phyloP scores from a whole-genome alignment of 37 sponge, comb jelly and placozoan genomes.

The Hexactinellida sp. region DNA sequence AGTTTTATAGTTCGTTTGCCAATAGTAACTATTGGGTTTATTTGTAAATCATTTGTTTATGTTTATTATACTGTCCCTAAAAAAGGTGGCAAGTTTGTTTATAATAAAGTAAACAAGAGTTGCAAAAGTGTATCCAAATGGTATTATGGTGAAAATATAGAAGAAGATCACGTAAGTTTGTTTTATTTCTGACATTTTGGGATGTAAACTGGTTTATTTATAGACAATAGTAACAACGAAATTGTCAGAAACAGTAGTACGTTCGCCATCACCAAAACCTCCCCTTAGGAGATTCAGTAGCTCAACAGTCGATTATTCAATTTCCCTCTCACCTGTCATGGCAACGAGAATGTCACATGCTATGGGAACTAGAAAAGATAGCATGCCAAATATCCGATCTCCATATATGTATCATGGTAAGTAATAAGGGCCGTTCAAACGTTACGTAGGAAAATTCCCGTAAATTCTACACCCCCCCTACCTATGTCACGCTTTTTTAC shows the following conservation, averaged over 20 bases:
- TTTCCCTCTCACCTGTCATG: neutral
- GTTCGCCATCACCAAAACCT: neutral
- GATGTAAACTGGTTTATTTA: too few species aligned
- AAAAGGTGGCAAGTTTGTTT: neutral
- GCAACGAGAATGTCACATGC: neutral
- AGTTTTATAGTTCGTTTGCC: neutral
- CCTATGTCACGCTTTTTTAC: too few species aligned
- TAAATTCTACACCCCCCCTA: too few species aligned
- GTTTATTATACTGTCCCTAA: neutral
- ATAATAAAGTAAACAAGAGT: neutral
- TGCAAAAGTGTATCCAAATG: neutral
- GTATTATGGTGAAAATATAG: neutral
- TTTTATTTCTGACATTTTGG: neutral
- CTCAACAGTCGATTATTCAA: neutral
- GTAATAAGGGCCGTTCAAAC: too few species aligned
- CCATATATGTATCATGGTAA: too few species aligned
- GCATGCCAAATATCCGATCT: too few species aligned
- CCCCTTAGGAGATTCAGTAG: neutral
- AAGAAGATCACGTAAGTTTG: neutral
- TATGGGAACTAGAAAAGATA: neutral
- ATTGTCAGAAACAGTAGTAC: neutral
- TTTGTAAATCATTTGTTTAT: neutral
- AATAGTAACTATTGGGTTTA: neutral
- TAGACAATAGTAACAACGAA: neutral
- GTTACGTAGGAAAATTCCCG: too few species aligned